These are phyloP conservation scores for Pterocles burchelli DNA, from an alignment of 2,113 vertebrate genomes.

Conservation along the genomic window DNA sequence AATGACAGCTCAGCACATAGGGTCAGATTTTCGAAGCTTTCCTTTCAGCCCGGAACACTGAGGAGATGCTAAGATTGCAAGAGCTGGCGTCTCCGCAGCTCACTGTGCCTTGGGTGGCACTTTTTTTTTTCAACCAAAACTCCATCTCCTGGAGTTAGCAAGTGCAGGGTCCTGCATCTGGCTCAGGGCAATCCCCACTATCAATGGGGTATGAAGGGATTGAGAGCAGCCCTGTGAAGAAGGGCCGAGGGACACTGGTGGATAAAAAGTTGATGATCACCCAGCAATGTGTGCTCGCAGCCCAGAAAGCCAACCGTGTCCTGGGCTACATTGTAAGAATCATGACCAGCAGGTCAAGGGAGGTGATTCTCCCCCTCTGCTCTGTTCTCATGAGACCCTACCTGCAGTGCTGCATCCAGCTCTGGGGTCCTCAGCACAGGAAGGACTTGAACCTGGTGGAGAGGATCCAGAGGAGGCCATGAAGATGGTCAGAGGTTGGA, in stretches of 20 bases:
- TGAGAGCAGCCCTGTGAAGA: not conserved
- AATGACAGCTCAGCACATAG: not conserved
- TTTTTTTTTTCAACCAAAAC: not conserved
- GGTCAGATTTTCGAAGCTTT: not conserved
- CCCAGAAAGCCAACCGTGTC: too few species aligned
- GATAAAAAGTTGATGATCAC: not conserved
- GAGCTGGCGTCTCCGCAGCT: not conserved
- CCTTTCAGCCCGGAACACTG: not conserved
- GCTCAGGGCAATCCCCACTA: not conserved
- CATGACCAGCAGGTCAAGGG: fast-evolving
- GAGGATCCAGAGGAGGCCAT: not conserved
- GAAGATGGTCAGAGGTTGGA: not conserved
- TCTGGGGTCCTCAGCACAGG: not conserved
- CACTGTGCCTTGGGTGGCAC: not conserved
- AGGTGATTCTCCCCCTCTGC: not conserved
- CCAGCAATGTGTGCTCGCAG: too few species aligned
- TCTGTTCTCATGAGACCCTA: not conserved
- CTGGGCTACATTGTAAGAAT: not conserved
- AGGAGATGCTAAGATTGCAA: not conserved
- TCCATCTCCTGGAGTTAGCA: not conserved
- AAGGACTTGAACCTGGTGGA: not conserved
- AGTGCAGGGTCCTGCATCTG: not conserved
- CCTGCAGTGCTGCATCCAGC: fast-evolving
- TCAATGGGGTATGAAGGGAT: fast-evolving
- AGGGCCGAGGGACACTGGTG: too few species aligned